phyloP scores from a whole-genome alignment of 2,888 invertebrate species.

The Troilus luridus region DNA sequence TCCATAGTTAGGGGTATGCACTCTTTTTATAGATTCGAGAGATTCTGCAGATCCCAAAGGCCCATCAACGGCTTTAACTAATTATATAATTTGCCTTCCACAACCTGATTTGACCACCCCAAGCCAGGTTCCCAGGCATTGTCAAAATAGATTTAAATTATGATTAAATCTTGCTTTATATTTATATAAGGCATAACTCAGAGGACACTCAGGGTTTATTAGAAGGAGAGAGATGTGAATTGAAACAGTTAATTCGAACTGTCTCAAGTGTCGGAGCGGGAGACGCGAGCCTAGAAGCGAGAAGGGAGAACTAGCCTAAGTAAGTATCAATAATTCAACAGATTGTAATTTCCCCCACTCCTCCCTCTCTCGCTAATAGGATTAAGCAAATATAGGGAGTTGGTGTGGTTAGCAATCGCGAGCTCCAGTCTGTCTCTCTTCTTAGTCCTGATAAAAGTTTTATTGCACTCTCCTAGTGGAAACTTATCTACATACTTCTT shows the following conservation, averaged over 20 bases:
- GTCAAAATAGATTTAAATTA: too few relatives aligned
- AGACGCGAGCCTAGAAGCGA: not conserved
- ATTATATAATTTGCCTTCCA: too few relatives aligned
- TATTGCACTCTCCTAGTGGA: not conserved
- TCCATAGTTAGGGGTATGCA: too few relatives aligned
- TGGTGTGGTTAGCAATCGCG: constrained; percentile 41
- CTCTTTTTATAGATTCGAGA: too few relatives aligned
- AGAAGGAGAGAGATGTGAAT: not conserved
- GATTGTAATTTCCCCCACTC: constrained; percentile 9
- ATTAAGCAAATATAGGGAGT: constrained; percentile 41
- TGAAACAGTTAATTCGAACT: constrained; percentile 12
- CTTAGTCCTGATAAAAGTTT: constrained; percentile 34
- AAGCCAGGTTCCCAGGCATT: too few relatives aligned
- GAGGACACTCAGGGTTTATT: not conserved
- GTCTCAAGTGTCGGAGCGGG: not conserved
- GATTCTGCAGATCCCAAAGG: too few relatives aligned
- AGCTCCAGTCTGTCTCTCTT: not conserved
- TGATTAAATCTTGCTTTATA: not conserved
- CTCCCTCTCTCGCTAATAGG: constrained; percentile 1
- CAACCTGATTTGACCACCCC: too few relatives aligned
- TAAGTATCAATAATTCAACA: constrained; percentile 46
- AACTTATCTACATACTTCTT: not conserved
- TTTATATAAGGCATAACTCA: not conserved
- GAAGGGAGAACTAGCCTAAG: not conserved
- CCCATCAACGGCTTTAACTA: too few relatives aligned